Base-by-base conservation (phyloP, 2,888 invertebrate genomes). In the Eutolmus rufibarbis region DNA sequence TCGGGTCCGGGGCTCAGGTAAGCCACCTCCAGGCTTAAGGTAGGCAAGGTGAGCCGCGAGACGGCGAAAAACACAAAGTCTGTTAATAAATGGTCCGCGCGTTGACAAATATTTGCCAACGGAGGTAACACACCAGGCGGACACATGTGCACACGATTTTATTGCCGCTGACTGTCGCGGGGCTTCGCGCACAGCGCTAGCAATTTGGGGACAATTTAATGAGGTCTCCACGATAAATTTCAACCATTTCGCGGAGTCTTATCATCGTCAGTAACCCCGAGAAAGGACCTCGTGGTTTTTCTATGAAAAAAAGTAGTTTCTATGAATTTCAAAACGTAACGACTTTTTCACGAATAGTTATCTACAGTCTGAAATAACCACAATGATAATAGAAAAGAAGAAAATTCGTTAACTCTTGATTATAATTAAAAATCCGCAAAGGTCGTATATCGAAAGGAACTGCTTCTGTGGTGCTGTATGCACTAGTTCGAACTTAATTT, bases 101-200 rank as follows among this genome's bases (percentile, higher is more conserved):
- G 90, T 89, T 90, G 89, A 90, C 90, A 91, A 92, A 92, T 92
- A 92, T 92, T 92, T 92, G 91, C 91, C 90, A 91, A 91, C 91
- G 87, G 88, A 85, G 74, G 74, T 85, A 85, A 85, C 85, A 74
- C 74, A 37, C 74, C 85, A 57, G 57, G 46, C 57, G 37, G 57
- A 57, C 57, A 88, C 86, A 88, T 89, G 87, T 82, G 84, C 88
- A 76, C 85, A 79, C 66, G 66, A 66, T 74, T 85, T 74, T 90
- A 91, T 91, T 91, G 82, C 82, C 37, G 57, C 82, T 57, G 57
- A 57, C 82, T 82, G 82, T 82, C n/a, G 57, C 81, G 81, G 51
- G 8, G 16, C n/a, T 28, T 34, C 46, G 43, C 82, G 8, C 66
- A 66, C 7, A 66, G 40, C 43, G 16, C 46, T 16, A 57, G 56